Evolutionary conservation across 2,797 vertebrate species (phyloP), one percentile per base, ranked within the genome.

Genomic region (Trachops cirrhosus): DNA sequence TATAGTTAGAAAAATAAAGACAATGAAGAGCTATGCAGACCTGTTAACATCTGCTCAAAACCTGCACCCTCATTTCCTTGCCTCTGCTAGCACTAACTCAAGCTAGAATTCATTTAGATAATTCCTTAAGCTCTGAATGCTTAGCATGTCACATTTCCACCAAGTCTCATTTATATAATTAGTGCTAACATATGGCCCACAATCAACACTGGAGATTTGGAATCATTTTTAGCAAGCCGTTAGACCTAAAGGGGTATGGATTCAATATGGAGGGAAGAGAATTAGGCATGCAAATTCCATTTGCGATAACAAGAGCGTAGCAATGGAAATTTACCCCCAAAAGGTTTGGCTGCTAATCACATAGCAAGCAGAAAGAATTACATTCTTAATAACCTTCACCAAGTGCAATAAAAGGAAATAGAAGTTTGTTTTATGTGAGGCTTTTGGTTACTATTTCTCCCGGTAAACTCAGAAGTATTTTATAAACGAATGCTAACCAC

Each of bases 121-220:
- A 98, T 97, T 98, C 98, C 98, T 98, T 98, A 97, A 98, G 97
- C 97, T 91, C 80, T 59, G 96, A 98, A 98, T 93, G 97, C 96
- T 98, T 97, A 98, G 98, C 96, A 95, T 98, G 98, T 98, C 98
- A 98, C 98, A 98, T 98, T 98, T 98, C 97, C 92, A 98, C 98
- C 98, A 98, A 98, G 98, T 98, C 98, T 98, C 98, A 98, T 98
- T 98, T 98, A 98, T 98, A 98, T 98, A 99, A 99, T 98, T 98
- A 99, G 98, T 98, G 97, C 98, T 98, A 99, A 98, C 98, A 99
- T 98, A 98, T 99, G 98, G 98, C 98, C 98, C 97, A 97, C 97
- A 98, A 98, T 98, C 98, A 98, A 98, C 97, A 98, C 89, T 97
- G 97, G 98, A 98, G 98, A 98, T 98, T 98, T 98, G 98, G 98